Conservation (phyloP, 2,797 vertebrate species). For the Erethizon dorsatum region DNA sequence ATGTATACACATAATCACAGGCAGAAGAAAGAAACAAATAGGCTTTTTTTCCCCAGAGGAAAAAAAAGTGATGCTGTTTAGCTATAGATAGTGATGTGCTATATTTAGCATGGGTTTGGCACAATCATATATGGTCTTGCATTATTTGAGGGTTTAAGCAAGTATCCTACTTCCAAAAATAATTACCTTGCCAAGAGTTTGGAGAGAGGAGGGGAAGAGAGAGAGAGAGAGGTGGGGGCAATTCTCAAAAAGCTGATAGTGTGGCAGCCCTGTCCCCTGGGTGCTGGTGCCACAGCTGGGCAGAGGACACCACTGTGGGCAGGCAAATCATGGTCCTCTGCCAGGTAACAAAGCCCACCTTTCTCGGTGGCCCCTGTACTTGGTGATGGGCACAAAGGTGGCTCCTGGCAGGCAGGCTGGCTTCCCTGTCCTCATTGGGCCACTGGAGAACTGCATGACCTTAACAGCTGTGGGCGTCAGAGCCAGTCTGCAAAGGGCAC, state of each 20-base stretch:
- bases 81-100: neutral
- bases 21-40: slow-evolving; percentile 54
- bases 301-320: too few species aligned
- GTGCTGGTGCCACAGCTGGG: neutral
- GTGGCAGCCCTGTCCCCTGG: neutral
- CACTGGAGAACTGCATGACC: neutral
- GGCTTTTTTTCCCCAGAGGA: neutral
- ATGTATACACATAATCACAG: slow-evolving; percentile 33
- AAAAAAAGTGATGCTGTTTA: neutral
- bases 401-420: neutral
- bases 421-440: neutral
- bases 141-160: slow-evolving; percentile 55
- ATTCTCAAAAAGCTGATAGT: neutral
- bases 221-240: neutral
- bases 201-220: neutral
- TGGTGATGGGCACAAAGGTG: rapidly evolving
- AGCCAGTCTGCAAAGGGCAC: neutral
- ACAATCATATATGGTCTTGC: neutral
- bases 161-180: slow-evolving; percentile 48
- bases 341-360: neutral
- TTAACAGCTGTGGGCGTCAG: neutral
- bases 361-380: neutral
- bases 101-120: slow-evolving; percentile 47
- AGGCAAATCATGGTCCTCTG: neutral
- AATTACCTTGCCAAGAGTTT: slow-evolving; percentile 30